Evolutionary conservation across 1,140 invertebrate species (phyloP).

Genomic region (Ruditapes philippinarum): DNA sequence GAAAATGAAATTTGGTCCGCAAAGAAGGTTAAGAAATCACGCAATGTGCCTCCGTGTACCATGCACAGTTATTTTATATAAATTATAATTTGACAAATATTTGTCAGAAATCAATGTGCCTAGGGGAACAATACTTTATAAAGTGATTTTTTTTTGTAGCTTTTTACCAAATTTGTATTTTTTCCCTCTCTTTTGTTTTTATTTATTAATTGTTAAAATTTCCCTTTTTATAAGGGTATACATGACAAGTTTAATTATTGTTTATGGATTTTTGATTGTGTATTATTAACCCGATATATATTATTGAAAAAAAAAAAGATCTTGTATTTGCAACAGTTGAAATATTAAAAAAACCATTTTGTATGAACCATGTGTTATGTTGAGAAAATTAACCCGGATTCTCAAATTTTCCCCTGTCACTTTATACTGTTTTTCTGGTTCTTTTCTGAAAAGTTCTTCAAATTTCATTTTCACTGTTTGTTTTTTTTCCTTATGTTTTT

Average conservation of each 20-base stretch:
- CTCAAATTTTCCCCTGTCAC: background rate
- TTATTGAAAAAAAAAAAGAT: conserved; percentile 53
- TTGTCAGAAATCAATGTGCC: conserved; percentile 38
- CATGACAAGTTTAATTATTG: conserved; percentile 9
- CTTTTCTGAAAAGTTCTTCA: background rate
- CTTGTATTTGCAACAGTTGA: conserved; percentile 49
- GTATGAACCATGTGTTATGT: conserved; percentile 19
- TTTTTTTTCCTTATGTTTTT: background rate
- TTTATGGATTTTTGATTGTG: conserved; percentile 15
- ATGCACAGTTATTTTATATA: conserved; percentile 19
- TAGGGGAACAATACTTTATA: conserved; percentile 27
- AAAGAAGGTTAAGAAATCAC: background rate
- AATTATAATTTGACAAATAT: conserved; percentile 20
- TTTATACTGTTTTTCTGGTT: background rate
- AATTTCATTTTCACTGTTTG: background rate
- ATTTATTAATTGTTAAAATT: conserved; percentile 58
- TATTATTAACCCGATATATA: conserved; percentile 1
- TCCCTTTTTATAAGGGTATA: conserved; percentile 15
- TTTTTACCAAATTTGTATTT: conserved; percentile 45
- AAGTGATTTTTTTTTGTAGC: conserved; percentile 34
- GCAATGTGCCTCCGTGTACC: conserved; percentile 33
- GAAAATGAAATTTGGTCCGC: conserved; percentile 1
- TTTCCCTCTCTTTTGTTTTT: conserved; percentile 34
- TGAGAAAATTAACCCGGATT: background rate
- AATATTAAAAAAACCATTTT: conserved; percentile 58